A percentile compares a stretch with the other conserved stretches of the same genome.
phyloP scores from a whole-genome alignment of 2,888 invertebrate genomes.

The Sipha maydis region DNA sequence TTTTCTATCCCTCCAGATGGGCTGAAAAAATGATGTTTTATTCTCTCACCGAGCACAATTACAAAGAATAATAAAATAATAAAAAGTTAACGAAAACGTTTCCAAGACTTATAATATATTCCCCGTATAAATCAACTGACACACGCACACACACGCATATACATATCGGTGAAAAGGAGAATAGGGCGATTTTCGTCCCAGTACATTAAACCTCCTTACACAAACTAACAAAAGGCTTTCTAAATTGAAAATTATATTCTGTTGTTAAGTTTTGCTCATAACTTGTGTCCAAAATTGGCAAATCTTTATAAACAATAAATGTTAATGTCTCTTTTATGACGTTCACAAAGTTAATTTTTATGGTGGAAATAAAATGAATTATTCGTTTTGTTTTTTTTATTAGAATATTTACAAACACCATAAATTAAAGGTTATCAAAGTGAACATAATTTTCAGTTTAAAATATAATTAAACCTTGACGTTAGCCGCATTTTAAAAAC shows the following conservation, averaged over 20 bases:
- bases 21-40: neutral
- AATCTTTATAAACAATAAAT: conserved; percentile 14
- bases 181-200: conserved; percentile 32
- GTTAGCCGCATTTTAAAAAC: neutral
- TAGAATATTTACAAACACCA: neutral
- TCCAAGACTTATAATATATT: conserved; percentile 23
- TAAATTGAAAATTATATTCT: conserved; percentile 29
- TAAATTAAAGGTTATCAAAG: neutral
- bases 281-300: conserved; percentile 22
- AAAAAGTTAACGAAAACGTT: conserved; percentile 33
- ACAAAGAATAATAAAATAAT: conserved; percentile 11
- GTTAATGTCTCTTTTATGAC: conserved; percentile 33
- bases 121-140: conserved; percentile 38
- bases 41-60: neutral
- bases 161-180: neutral
- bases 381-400: neutral
- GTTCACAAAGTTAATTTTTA: conserved; percentile 26
- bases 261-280: neutral
- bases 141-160: neutral
- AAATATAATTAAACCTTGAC: neutral
- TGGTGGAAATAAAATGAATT: conserved; percentile 24
- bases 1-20: neutral
- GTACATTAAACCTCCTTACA: conserved; percentile 39
- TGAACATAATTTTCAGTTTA: neutral
- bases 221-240: conserved; percentile 31